Evolutionary conservation across 2,888 invertebrate species (phyloP), one percentile per base, ranked within the genome.

Genomic region (Drosophila recens): DNA sequence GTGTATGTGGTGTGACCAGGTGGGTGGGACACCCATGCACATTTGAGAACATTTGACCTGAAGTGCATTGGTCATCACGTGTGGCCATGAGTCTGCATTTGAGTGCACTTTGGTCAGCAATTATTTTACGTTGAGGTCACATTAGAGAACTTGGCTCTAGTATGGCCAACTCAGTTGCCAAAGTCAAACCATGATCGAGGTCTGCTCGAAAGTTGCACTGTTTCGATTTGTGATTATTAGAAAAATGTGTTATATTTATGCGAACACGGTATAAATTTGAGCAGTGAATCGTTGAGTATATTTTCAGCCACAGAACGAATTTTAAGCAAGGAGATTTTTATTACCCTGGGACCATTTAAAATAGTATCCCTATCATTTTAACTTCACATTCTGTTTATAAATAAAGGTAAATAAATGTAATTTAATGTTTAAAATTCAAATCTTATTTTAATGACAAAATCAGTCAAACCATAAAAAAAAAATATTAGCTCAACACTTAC

Each of bases 81-180:
- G 85, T 87, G 86, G 83, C 90, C 83, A 87, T 85, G 85, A 86
- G 88, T 88, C 85, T 88, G 90, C 89, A 77, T 87, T 84, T 84
- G 90, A 90, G 87, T 80, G 82, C 90, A 87, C 90, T 79, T 81
- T 77, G 90, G 89, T 90, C 90, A 90, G 84, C 90, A 91, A 90
- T 90, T 91, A 90, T 90, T 90, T 90, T 87, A 79, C 80, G 78
- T 91, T 90, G 90, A 88, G 90, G 89, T 87, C 89, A 75, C 90
- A 88, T 87, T 90, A 75, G 84, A 83, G 84, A 82, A 86, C 75
- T 88, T 77, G 70, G 56, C 72, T 65, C 69, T 70, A 67, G 56
- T 69, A 68, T 51, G 42, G 72, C 66, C 63, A 73, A 69, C 71
- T 76, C 62, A 66, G 68, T 84, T 76, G 67, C 82, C 77, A 72